Conservation (phyloP, 2,113 vertebrate species). For the Oryzias curvinotus region DNA sequence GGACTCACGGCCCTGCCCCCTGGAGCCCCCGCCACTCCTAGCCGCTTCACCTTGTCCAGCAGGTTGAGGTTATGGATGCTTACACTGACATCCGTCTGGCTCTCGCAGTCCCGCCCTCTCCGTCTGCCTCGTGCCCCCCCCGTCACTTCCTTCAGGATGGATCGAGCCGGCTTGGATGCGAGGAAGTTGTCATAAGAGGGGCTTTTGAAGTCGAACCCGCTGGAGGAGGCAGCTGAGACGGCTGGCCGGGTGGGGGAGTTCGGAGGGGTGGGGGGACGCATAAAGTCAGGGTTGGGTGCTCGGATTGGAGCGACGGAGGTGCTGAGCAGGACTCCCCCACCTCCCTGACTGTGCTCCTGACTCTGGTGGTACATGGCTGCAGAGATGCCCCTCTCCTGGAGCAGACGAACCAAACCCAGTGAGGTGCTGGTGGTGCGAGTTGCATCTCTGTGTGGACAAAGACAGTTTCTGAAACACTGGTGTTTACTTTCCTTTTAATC, state of each 20-base stretch:
- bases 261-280: constrained; percentile 85
- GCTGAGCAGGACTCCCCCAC: constrained; percentile 75
- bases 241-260: constrained; percentile 81
- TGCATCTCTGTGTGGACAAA: constrained; percentile 79
- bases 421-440: constrained; percentile 98
- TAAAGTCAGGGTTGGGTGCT: constrained; percentile 75
- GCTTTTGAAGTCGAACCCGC: constrained; percentile 90
- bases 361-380: constrained; percentile 94
- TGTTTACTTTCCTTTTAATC: no score
- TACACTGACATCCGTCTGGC: constrained; percentile 95
- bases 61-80: constrained; percentile 94
- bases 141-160: constrained; percentile 91
- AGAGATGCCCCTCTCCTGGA: constrained; percentile 95
- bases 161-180: constrained; percentile 92
- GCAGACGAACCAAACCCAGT: constrained; percentile 91
- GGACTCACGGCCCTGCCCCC: constrained; percentile 73
- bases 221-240: constrained; percentile 47
- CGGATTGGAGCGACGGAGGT: constrained; percentile 73
- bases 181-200: constrained; percentile 95
- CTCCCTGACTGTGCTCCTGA: constrained; percentile 78
- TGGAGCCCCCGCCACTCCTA: constrained; percentile 84
- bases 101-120: constrained; percentile 82
- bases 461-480: neutral
- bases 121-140: constrained; percentile 78
- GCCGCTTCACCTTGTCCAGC: constrained; percentile 92